Percentiles rank a stretch among this genome's conserved stretches.
These are phyloP conservation scores for Prunella himalayana DNA, from an alignment of 2,113 vertebrate species.

Conservation along the genomic window DNA sequence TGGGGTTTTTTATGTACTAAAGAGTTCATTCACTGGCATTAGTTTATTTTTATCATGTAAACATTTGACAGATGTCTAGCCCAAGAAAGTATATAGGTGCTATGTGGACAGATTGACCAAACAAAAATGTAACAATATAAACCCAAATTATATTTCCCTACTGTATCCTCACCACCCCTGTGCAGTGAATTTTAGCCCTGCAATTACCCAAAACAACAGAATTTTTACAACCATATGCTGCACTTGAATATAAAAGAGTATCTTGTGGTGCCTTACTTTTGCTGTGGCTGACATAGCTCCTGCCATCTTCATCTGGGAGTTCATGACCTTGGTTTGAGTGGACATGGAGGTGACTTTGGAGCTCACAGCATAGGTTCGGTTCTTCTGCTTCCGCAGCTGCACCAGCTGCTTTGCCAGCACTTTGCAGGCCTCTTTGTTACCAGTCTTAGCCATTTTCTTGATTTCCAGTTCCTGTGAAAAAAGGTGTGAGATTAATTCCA, in stretches of 20 bases:
- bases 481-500: background rate
- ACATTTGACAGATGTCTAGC: background rate
- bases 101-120: background rate
- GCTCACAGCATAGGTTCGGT: constrained; percentile 92
- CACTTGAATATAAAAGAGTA: background rate
- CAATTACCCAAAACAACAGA: background rate
- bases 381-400: constrained; percentile 93
- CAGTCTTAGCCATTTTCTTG: constrained; percentile 97
- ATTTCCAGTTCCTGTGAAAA: constrained; percentile 90
- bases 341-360: constrained; percentile 98
- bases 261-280: constrained; percentile 77
- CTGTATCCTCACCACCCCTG: background rate
- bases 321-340: constrained; percentile 95
- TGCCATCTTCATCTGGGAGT: constrained; percentile 99
- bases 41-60: background rate
- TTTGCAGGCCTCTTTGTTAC: constrained; percentile 94
- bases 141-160: background rate
- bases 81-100: background rate
- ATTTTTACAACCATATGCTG: background rate
- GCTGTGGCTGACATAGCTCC: constrained; percentile 94
- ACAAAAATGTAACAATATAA: background rate
- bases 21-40: background rate
- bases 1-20: background rate
- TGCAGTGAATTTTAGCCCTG: background rate
- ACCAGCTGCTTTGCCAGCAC: constrained; percentile 95